Base-by-base conservation (phyloP, 2,888 invertebrate genomes). In the Campoplex nolae region DNA sequence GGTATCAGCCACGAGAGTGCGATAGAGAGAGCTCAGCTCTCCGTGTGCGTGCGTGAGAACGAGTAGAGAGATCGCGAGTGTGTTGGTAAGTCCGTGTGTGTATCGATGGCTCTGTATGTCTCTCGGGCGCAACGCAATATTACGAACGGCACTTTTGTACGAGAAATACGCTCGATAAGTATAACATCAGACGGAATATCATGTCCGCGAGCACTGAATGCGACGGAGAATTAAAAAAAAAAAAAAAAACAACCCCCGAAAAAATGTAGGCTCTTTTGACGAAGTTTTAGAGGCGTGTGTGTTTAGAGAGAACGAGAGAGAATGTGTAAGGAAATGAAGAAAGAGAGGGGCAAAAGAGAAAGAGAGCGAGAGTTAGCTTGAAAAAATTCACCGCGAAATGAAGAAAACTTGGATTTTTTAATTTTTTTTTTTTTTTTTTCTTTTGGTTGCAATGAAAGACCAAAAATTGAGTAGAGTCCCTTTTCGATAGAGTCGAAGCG, bases 81-180 rank as follows among this genome's bases (percentile, higher is more conserved):
- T 67, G 32, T 67, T 23, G 23, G 65, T 65, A 16, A 48, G 51
- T 48, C 56, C 28, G 48, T 48, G 65, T 35, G 18, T 54, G 18
- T 51, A 18, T 38, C 35, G 65, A 65, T 16, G 32, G 8, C 8
- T 38, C 38, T 68, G 3, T 45, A 28, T 62, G 32, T 42, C 13
- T 77, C 35, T 68, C 67, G 54, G 65, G 79, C 75, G 83, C 82
- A 68, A 78, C 82, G 85, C 79, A 83, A 83, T 79, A 79, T 84
- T 70, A 84, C 82, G 54, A 84, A 87, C 84, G 82, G 81, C 87
- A 87, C 87, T 87, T 84, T 78, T 70, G 54, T 51, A 65, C 51
- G 75, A 77, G 68, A 78, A 62, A 87, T 75, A 70, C 74, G 86
- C 51, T 81, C 80, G 71, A 58, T 38, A 58, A 23, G 51, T 70